Evolutionary conservation across 2,888 invertebrate species (phyloP), one percentile per base, ranked within the genome.

Genomic region (Drosophila subsilvestris): DNA sequence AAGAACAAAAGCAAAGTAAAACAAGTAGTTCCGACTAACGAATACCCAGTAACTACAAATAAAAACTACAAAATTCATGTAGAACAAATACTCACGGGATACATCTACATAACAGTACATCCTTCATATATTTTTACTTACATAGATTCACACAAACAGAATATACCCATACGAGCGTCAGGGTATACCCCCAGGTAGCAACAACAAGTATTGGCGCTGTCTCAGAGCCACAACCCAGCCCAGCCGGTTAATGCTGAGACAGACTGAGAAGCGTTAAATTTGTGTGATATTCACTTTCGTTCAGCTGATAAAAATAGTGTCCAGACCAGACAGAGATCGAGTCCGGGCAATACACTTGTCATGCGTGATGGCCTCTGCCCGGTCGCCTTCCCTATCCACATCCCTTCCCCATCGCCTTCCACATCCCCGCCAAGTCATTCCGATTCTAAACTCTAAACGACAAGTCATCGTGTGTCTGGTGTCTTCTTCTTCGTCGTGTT

Each of bases 251-350:
- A 51, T 51, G 59, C 20, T 25, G 44, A 37, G 56, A 32, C 44
- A 42, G 55, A 54, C 59, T 63, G 55, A 56, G 62, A 55, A 69
- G 45, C 81, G 63, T 67, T 71, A 49, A 66, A 68, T 74, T 71
- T 82, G 78, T 82, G 78, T 44, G 70, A 86, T 76, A 81, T 87
- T 83, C 89, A 83, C 82, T 83, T 83, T 83, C 82, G 76, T 81
- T 84, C 55, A 58, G 63, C 57, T 49, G 79, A 79, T 83, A 80
- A 78, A 89, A 89, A 89, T 84, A 82, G 88, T 81, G 60, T 61
- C 57, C 32, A 61, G 58, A 27, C 78, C 47, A 44, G 45, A 29
- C 22, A 53, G 32, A 37, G 37, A 53, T 53, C 12, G 20, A 18
- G 48, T 25, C 58, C 58, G 56, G 63, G 42, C 69, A 61, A 63